Conservation (phyloP, 35 echinoderm and acorn worm genomes). For the Strongylocentrotus purpuratus region DNA sequence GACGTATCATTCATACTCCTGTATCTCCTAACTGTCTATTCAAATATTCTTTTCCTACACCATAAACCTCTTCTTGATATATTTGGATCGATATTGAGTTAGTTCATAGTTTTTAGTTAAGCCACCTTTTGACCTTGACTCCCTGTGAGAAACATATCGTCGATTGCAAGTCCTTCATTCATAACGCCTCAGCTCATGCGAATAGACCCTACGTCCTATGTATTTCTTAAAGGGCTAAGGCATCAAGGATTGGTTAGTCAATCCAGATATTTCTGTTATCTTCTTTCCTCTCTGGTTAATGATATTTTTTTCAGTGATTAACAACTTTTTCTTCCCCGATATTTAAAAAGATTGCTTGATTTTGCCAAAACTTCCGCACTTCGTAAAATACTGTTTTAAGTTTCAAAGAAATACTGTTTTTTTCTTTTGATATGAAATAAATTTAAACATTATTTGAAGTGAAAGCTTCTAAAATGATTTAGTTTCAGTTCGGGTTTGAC, state of each 20-base stretch:
- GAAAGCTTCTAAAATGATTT: too few relatives aligned
- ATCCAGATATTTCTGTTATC: background rate
- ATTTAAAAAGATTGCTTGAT: background rate
- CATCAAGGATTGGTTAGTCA: background rate
- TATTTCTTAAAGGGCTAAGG: background rate
- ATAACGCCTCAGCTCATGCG: background rate
- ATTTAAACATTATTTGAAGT: too few relatives aligned
- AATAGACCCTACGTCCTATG: background rate
- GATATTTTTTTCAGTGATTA: background rate
- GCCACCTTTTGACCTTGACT: background rate
- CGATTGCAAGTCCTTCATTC: background rate
- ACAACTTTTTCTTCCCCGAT: background rate
- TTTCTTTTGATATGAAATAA: too few relatives aligned
- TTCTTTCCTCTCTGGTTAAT: background rate
- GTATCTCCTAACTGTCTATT: background rate
- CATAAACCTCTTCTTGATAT: background rate
- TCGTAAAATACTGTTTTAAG: background rate
- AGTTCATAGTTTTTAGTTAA: background rate
- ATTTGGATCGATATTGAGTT: background rate
- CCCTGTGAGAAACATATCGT: background rate
- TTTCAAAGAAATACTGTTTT: background rate
- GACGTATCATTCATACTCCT: background rate
- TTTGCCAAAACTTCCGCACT: background rate
- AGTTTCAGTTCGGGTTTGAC: too few relatives aligned
- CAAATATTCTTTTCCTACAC: background rate